These are phyloP conservation scores for Biston betularia DNA, from an alignment of 2,888 invertebrate species.

Conservation along the genomic window DNA sequence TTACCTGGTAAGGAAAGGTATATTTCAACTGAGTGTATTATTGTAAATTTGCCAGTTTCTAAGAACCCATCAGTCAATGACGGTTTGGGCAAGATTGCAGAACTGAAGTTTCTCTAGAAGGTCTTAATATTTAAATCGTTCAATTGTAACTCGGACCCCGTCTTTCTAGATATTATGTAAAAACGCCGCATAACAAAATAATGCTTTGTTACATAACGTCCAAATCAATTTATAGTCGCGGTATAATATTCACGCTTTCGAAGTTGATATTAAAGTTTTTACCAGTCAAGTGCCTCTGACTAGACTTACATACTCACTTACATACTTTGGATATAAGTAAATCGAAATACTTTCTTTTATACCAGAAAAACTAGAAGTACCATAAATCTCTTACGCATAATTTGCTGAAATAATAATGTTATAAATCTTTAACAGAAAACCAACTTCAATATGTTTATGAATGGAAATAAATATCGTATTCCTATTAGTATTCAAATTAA, in stretches of 20 bases:
- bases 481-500: slow-evolving; percentile 13
- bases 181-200: not conserved
- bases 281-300: not conserved
- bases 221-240: not conserved
- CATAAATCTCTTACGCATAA: not conserved
- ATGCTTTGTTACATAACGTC: not conserved
- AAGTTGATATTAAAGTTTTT: not conserved
- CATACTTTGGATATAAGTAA: not conserved
- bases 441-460: not conserved
- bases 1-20: too few relatives aligned
- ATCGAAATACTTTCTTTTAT: not conserved
- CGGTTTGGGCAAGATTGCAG: not conserved
- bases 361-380: not conserved
- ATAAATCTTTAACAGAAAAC: not conserved
- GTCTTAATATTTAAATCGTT: not conserved
- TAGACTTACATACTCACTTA: too few relatives aligned
- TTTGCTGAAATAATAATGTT: not conserved
- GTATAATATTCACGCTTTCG: slow-evolving; percentile 3
- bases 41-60: not conserved
- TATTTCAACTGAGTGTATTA: not conserved
- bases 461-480: slow-evolving; percentile 14
- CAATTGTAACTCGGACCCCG: not conserved
- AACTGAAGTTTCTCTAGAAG: not conserved
- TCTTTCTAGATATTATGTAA: not conserved
- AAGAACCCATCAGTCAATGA: not conserved